A percentile compares a stretch with the other conserved stretches of the same genome.
Evolutionary conservation across 2,797 vertebrate genomes (phyloP).

Genomic region (Tragopan temminckii): DNA sequence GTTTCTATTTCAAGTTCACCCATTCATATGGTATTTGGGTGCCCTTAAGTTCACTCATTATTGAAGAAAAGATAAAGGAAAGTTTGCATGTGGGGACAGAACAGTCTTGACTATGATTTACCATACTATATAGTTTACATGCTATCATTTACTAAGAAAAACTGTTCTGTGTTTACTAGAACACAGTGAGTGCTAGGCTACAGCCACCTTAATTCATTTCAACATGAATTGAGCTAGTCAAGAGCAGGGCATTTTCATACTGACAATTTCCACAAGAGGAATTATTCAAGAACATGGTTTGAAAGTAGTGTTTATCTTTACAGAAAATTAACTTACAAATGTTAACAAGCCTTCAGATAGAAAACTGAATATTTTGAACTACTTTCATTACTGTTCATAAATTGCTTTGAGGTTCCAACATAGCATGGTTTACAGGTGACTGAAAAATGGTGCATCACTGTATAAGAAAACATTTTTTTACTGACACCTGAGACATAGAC

Average conservation of each 20-base stretch:
- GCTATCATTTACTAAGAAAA: background rate
- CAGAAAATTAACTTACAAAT: background rate
- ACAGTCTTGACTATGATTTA: background rate
- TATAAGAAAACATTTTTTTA: background rate
- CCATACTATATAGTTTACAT: background rate
- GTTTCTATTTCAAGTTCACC: constrained; percentile 1
- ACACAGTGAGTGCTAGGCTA: background rate
- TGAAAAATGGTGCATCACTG: background rate
- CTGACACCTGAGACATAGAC: background rate
- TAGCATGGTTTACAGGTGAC: background rate
- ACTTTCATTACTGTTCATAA: background rate
- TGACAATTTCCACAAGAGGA: background rate
- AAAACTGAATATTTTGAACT: background rate
- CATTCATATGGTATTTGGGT: background rate
- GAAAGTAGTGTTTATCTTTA: background rate
- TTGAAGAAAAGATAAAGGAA: background rate
- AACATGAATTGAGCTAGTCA: background rate
- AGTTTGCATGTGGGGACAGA: background rate
- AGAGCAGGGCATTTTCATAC: background rate
- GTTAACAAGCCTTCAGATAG: background rate
- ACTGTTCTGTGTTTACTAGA: background rate
- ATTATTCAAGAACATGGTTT: background rate
- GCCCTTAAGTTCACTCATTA: background rate
- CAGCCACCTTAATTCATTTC: background rate
- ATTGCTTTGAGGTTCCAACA: background rate